Evolutionary conservation across 2,888 invertebrate genomes (phyloP), one percentile per base, ranked within the genome.

Genomic region (Tetranychus truncatus): DNA sequence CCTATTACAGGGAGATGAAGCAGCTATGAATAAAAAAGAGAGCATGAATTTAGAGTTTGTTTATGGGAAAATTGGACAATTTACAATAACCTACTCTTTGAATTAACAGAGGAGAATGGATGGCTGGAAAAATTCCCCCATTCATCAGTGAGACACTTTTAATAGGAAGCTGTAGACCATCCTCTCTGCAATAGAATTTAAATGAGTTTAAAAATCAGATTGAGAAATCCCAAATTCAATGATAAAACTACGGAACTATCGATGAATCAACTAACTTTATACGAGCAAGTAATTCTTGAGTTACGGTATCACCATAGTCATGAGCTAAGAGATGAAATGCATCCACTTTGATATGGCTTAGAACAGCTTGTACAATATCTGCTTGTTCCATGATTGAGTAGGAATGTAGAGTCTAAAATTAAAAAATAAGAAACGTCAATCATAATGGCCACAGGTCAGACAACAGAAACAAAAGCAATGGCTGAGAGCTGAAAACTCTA

Each of bases 221-320:
- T 34, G 4, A 34, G 4, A 34, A 34, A 34, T 34, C 34, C 4
- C 34, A 34, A 34, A 34, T 34, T 5, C 5, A 34, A 34, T 5
- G 34, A 34, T 4, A 34, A 34, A 34, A 34, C 34, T 34, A 4
- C 34, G 5, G 34, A 34, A 34, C 34, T 34, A 4, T 34, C 34
- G 34, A 34, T 5, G 0, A 34, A 34, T 34, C 34, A n/a, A 65
- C 71, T 55, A 65, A 76, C 74, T 73, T 46, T 66, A 79, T 81
- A 80, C 81, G 81, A 34, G 81, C 80, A n/a, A 83, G 76, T 20
- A 83, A 77, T 76, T 83, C 83, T 76, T 82, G 80, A 6, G 82
- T 82, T 21, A 83, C 82, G 6, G 82, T 82, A 77, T 83, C 83
- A 1, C 83, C 83, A 77, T 82, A 81, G 78, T 83, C 83, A 79